These are phyloP conservation scores for Elaphurus davidianus DNA, from an alignment of 2,113 vertebrate species.

Conservation along the genomic window DNA sequence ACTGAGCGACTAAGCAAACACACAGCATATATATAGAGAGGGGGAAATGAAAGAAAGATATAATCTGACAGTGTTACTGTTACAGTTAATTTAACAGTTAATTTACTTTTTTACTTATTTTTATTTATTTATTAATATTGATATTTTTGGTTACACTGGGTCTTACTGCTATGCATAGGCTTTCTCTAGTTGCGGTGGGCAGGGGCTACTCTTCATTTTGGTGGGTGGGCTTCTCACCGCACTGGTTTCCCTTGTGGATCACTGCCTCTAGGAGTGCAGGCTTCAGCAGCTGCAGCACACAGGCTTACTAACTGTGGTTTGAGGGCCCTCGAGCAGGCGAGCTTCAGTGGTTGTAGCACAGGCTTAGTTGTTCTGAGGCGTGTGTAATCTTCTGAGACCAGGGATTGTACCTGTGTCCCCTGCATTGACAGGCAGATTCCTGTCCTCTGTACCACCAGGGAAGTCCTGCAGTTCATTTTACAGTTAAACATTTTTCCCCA, in stretches of 20 bases:
- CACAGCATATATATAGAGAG: not conserved
- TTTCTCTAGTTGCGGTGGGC: not conserved
- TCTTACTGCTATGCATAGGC: not conserved
- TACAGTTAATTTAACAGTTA: not conserved
- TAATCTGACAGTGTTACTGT: not conserved
- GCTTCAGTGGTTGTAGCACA: not conserved
- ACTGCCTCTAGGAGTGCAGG: accelerated
- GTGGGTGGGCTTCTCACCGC: not conserved
- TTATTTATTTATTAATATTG: not conserved
- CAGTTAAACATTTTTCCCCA: not conserved
- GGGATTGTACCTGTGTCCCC: not conserved
- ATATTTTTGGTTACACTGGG: not conserved
- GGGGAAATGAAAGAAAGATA: not conserved
- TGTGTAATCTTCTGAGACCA: not conserved
- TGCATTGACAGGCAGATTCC: not conserved
- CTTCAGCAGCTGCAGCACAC: not conserved
- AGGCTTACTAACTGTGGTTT: not conserved
- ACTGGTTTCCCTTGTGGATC: not conserved
- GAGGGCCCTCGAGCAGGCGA: not conserved
- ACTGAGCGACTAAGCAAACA: not conserved
- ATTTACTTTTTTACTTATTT: not conserved
- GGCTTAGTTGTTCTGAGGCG: not conserved
- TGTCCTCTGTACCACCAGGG: not conserved
- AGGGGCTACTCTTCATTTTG: not conserved
- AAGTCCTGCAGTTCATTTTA: not conserved